A percentile compares a stretch with the other conserved stretches of the same genome.
Conservation (phyloP, 2,797 vertebrate genomes). For the Gadopsis bispinosus region DNA sequence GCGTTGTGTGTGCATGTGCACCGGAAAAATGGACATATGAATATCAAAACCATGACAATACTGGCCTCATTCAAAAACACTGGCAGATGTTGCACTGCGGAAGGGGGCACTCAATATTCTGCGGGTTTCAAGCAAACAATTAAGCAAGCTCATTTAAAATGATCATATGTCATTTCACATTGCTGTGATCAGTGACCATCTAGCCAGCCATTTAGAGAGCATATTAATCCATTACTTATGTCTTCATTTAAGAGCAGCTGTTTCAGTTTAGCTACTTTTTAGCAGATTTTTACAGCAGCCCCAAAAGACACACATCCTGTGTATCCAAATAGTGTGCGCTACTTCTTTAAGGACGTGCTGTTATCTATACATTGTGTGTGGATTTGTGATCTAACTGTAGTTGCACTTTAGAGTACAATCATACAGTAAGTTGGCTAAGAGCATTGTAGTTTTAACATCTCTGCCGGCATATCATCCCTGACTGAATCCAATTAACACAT, state of each 20-base stretch:
- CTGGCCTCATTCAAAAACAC: conserved; percentile 21
- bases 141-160: conserved; percentile 12
- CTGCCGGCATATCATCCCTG: conserved; percentile 28
- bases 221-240: conserved; percentile 2
- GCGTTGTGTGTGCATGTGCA: not conserved
- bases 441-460: conserved; percentile 34
- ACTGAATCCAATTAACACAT: conserved; percentile 58
- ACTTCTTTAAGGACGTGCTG: not conserved
- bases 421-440: not conserved
- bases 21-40: not conserved
- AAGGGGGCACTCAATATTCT: conserved; percentile 12
- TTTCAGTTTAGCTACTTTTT: not conserved
- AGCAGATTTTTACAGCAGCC: not conserved
- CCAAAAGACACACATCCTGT: not conserved
- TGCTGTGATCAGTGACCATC: conserved; percentile 15
- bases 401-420: conserved; percentile 4
- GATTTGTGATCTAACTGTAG: not conserved
- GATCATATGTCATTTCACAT: conserved; percentile 17
- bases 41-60: conserved; percentile 14
- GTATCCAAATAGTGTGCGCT: not conserved
- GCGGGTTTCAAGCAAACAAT: conserved; percentile 29
- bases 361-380: conserved; percentile 11
- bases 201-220: not conserved
- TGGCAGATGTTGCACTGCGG: conserved; percentile 9
- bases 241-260: not conserved